Base-by-base conservation (phyloP, 2,888 invertebrate species). In the Pterobdella sp. region DNA sequence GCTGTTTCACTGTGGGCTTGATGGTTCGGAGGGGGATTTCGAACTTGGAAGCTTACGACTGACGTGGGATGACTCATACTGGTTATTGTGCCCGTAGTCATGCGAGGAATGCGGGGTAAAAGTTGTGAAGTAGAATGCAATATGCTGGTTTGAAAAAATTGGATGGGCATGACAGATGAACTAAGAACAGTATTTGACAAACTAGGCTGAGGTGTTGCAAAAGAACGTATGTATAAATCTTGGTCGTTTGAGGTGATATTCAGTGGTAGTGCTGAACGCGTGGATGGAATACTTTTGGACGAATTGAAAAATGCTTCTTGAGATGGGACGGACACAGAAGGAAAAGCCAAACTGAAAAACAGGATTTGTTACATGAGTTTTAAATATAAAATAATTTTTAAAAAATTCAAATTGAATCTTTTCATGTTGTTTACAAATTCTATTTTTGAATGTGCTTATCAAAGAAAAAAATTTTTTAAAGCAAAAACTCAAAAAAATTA, bases 1-100 rank as follows among this genome's bases (percentile, higher is more conserved):
- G 60, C 14, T 4, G 10, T 56, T 4, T 4, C 26, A 3, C 26
- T 22, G n/a, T 22, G 3, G 10, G 18, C 26, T 26, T 56, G 60
- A 3, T 14, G n/a, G 60, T 22, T 14, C 4, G 60, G n/a, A n/a
- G 71, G 71, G 0, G 26, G 60, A 34, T 32, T 18, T 4, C 31
- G 3, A 22, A 65, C 65, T n/a, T 56, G 71, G 37, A 22, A 29
- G 31, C 71, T 71, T 34, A 71, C 56, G 26, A 71, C 32, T 1
- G 37, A 56, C 1, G 56, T 56, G 0, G 60, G 71, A 63, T 71
- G 71, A 35, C 71, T 71, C 63, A 63, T 63, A 37, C 71, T 71
- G 1, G 71, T 60, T 26, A 56, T 32, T 3, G 71, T 71, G 29
- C 63, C 71, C 18, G 71, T 71, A 22, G 63, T 63, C 71, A 71